Percentiles rank a stretch among this genome's conserved stretches.
Conservation (phyloP, 2,113 vertebrate species). For the Regulus satrapa region DNA sequence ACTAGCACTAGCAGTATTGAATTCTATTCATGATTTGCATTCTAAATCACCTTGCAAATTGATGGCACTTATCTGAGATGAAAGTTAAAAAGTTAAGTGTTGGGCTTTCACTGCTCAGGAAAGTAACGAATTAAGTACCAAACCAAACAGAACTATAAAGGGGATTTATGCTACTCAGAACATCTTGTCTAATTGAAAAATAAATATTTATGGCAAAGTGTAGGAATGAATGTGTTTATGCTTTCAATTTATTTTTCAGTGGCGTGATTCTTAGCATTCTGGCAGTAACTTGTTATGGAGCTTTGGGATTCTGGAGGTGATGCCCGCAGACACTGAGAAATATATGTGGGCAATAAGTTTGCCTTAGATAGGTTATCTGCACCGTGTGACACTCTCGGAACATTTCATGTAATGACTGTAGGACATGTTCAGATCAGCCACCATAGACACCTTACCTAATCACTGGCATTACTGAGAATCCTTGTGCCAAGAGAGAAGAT, state of each 20-base stretch:
- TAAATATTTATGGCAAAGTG: background rate
- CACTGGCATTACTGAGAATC: background rate
- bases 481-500: background rate
- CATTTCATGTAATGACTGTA: background rate
- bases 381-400: background rate
- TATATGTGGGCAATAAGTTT: background rate
- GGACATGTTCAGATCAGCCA: background rate
- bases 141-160: constrained; percentile 42
- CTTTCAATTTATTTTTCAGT: constrained; percentile 25
- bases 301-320: background rate
- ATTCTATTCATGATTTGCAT: constrained; percentile 49
- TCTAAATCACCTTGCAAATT: constrained; percentile 60
- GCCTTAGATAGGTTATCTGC: background rate
- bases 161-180: constrained; percentile 50
- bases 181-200: constrained; percentile 38
- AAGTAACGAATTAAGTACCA: constrained; percentile 42
- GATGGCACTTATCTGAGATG: constrained; percentile 43
- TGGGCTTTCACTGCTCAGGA: constrained; percentile 8
- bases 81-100: constrained; percentile 60
- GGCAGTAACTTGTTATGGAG: background rate
- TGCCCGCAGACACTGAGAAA: background rate
- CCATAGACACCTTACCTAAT: background rate
- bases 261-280: background rate
- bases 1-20: background rate
- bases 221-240: background rate